Conservation (phyloP, 2,797 vertebrate species). For the Yasuhikotakia modesta region DNA sequence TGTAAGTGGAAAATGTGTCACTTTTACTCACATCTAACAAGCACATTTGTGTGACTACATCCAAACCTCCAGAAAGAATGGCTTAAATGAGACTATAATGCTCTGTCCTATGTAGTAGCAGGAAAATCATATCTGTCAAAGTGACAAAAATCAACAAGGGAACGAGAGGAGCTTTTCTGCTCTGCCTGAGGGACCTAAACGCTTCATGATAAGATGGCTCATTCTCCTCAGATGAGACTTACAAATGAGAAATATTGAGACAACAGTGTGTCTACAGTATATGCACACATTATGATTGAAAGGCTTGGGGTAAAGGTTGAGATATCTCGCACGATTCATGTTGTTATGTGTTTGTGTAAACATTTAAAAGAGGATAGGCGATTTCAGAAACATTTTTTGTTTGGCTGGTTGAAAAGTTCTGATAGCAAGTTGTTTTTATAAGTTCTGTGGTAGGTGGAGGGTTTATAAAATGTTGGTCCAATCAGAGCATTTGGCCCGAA, state of each 20-base stretch:
- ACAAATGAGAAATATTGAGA: neutral
- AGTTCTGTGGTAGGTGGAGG: no score
- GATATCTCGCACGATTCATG: neutral
- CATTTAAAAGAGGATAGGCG: neutral
- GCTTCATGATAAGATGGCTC: constrained; percentile 43
- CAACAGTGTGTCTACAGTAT: neutral
- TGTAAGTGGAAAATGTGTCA: constrained; percentile 69
- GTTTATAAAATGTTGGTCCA: no score
- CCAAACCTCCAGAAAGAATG: constrained; percentile 69
- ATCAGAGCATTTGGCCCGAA: no score
- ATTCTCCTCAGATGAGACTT: constrained; percentile 6
- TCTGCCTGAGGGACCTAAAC: constrained; percentile 73
- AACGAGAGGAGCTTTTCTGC: constrained; percentile 73
- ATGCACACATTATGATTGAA: neutral
- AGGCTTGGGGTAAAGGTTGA: neutral
- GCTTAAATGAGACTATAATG: constrained; percentile 74
- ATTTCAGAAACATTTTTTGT: no score
- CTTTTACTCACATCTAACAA: constrained; percentile 67
- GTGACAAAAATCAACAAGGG: constrained; percentile 75
- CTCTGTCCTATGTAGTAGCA: constrained; percentile 69
- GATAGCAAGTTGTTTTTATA: no score
- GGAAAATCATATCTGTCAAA: constrained; percentile 78
- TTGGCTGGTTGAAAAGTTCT: no score
- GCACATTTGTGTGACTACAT: constrained; percentile 73
- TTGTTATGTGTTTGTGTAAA: neutral